Percentiles rank a stretch among this genome's conserved stretches.
phyloP scores from a whole-genome alignment of 2,113 vertebrate species.

The Poecile atricapillus region DNA sequence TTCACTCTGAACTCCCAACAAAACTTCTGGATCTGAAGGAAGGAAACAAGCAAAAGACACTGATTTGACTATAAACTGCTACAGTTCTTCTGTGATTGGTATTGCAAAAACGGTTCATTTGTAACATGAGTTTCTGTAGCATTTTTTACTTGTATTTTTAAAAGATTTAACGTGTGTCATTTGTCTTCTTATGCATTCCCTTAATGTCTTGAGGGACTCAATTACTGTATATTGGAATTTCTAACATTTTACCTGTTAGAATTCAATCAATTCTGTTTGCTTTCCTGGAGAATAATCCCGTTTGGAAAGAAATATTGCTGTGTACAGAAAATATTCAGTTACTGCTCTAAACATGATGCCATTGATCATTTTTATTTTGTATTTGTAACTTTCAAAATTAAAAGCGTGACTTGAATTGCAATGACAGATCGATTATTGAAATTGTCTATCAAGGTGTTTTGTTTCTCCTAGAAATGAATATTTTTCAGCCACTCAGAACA shows the following conservation, averaged over 20 bases:
- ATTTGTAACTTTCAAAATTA: constrained; percentile 77
- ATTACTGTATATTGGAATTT: constrained; percentile 71
- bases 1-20: constrained; percentile 53
- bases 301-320: constrained; percentile 70
- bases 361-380: constrained; percentile 75
- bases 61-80: constrained; percentile 66
- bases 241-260: constrained; percentile 70
- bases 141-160: constrained; percentile 73
- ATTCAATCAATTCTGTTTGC: constrained; percentile 62
- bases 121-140: constrained; percentile 70
- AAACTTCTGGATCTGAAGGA: constrained; percentile 64
- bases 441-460: constrained; percentile 73
- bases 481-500: constrained; percentile 63
- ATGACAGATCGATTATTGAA: constrained; percentile 72
- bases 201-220: constrained; percentile 73
- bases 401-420: constrained; percentile 80
- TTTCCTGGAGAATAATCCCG: constrained; percentile 71
- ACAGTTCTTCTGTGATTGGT: constrained; percentile 64
- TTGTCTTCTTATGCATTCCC: constrained; percentile 72
- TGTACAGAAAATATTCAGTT: constrained; percentile 69
- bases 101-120: constrained; percentile 57
- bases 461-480: constrained; percentile 66
- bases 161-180: constrained; percentile 61
- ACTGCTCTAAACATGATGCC: constrained; percentile 73
- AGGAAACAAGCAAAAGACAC: constrained; percentile 62